Evolutionary conservation across 2,888 invertebrate genomes (phyloP).

Genomic region (Agrochola macilenta): DNA sequence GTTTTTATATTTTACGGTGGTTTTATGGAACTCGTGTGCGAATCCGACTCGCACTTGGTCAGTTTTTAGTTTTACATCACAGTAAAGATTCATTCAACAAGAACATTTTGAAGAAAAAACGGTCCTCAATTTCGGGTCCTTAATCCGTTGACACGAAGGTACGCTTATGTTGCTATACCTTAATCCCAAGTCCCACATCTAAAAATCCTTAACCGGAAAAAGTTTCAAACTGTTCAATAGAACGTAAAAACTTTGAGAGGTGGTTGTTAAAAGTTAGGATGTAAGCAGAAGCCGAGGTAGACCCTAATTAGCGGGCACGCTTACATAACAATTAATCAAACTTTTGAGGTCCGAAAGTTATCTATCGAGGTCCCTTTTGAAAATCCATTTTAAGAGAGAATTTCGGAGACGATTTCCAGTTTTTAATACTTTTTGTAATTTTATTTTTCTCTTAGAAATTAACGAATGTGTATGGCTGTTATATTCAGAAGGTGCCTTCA

Average conservation of each 20-base stretch:
- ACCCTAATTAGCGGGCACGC: slow-evolving; percentile 55
- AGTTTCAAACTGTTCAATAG: slow-evolving; percentile 27
- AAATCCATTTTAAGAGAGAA: slow-evolving; percentile 21
- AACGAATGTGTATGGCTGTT: background rate
- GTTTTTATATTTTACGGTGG: too few relatives aligned
- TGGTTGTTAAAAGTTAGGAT: slow-evolving; percentile 57
- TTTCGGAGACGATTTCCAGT: slow-evolving; percentile 2
- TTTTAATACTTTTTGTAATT: slow-evolving; percentile 4
- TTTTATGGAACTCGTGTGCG: too few relatives aligned
- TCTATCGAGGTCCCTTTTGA: slow-evolving; percentile 26
- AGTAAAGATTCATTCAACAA: too few relatives aligned
- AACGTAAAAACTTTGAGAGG: slow-evolving; percentile 33
- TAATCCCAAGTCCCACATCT: background rate
- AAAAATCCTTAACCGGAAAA: slow-evolving; percentile 23
- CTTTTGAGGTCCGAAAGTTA: slow-evolving; percentile 51
- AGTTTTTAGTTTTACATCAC: background rate
- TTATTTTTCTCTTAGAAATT: background rate
- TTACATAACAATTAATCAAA: slow-evolving; percentile 61
- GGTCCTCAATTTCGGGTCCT: too few relatives aligned
- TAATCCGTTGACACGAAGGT: background rate
- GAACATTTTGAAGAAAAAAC: background rate
- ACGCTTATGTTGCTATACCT: background rate
- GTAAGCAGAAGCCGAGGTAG: slow-evolving; percentile 47
- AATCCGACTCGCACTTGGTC: too few relatives aligned
- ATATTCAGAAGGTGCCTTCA: background rate